A percentile compares a stretch with the other conserved stretches of the same genome.
phyloP scores from a whole-genome alignment of 2,888 invertebrate genomes.

The Drosophila acutilabella region DNA sequence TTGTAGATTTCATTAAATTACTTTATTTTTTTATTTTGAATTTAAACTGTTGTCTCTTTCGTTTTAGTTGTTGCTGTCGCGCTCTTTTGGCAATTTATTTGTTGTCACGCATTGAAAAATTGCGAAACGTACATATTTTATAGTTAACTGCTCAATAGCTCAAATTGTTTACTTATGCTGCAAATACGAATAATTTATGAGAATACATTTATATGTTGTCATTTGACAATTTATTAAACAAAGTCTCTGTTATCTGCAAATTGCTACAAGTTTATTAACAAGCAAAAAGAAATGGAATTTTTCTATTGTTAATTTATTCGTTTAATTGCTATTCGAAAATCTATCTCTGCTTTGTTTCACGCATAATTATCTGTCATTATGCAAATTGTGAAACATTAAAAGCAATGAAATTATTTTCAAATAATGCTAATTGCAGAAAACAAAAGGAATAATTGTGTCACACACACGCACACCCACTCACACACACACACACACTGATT shows the following conservation, averaged over 20 bases:
- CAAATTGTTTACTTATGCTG: constrained; percentile 57
- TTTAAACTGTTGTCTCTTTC: constrained; percentile 27
- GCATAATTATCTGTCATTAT: constrained; percentile 33
- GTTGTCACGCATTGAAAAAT: constrained; percentile 61
- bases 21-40: background rate
- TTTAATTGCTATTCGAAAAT: constrained; percentile 16
- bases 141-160: constrained; percentile 29
- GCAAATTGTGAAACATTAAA: constrained; percentile 39
- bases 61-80: constrained; percentile 36
- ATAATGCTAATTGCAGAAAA: constrained; percentile 41
- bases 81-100: constrained; percentile 43
- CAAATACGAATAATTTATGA: constrained; percentile 38
- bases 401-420: constrained; percentile 43
- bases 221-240: constrained; percentile 28
- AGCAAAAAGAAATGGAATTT: background rate
- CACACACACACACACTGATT: constrained; percentile 2
- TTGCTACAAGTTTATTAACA: constrained; percentile 3
- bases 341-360: constrained; percentile 7
- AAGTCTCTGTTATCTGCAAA: background rate
- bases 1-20: constrained; percentile 10
- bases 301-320: constrained; percentile 9
- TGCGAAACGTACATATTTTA: constrained; percentile 45
- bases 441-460: constrained; percentile 41
- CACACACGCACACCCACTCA: constrained; percentile 7
- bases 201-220: constrained; percentile 61